Evolutionary conservation across 2,888 invertebrate species (phyloP), one percentile per base, ranked within the genome.

Genomic region (Rosalia funebris): DNA sequence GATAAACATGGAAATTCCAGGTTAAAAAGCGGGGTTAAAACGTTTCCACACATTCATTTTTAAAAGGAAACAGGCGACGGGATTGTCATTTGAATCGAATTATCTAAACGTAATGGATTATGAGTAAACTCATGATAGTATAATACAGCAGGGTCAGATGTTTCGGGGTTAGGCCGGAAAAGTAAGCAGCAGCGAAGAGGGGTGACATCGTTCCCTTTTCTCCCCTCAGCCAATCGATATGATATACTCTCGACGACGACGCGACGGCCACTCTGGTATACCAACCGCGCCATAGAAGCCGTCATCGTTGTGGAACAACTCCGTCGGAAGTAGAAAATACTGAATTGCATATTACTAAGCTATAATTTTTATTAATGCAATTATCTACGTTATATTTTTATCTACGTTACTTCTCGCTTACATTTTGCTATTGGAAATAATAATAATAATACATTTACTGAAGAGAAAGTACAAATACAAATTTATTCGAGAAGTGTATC

Each of bases 241-340:
- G 20, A 54, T 34, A 54, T 39, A 45, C 44, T 44, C 54, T 3
- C 25, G 25, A 25, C 54, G 54, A 32, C 17, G 31, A 45, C 54
- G 25, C 25, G 25, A 25, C 54, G 54, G 42, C 17, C 32, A 45
- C 15, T 16, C 32, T 10, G 32, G n/a, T 31, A 19, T 50, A 39
- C 50, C 39, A 25, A 39, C 50, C 39, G 7, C 19, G 50, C 19
- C 48, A 19, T 16, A 36, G 48, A 32, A 48, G 47, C 25, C 36
- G 57, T 63, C 60, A 63, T 63, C 63, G 57, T 44, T 36, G 32
- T 37, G 32, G 53, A 46, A 55, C 60, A 60, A 57, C 63, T 52
- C 52, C 56, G 50, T 55, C 50, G 54, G 63, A 57, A 57, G 62
- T 54, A 32, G 45, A 11, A 46, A 60, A 57, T 25, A 42, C 57